Percentiles rank a stretch among this genome's conserved stretches.
Conservation (phyloP, 1,140 invertebrate genomes). For the Trichonephila inaurata region DNA sequence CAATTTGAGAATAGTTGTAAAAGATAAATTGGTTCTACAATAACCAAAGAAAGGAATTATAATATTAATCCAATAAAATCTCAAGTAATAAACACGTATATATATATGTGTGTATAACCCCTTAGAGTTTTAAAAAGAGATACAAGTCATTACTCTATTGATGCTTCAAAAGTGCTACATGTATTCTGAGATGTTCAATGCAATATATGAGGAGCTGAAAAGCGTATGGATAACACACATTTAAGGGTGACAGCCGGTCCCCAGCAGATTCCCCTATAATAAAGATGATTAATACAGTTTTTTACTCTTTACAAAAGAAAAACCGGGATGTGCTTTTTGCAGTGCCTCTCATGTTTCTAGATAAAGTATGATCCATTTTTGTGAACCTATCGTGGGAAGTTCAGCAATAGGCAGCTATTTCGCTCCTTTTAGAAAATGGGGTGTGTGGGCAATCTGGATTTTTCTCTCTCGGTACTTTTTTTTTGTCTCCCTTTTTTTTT, state of each 20-base stretch:
- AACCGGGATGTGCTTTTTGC: slow-evolving; percentile 4
- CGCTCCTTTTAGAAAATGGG: slow-evolving; percentile 21
- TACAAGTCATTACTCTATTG: not conserved
- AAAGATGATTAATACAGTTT: slow-evolving; percentile 35
- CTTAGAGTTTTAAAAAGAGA: not conserved
- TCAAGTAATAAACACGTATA: not conserved
- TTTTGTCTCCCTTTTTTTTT: not conserved
- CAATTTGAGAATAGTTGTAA: no score
- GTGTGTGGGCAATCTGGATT: slow-evolving; percentile 11
- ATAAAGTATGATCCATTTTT: slow-evolving; percentile 39
- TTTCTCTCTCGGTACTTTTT: not conserved
- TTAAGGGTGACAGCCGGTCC: not conserved
- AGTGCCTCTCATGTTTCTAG: slow-evolving; percentile 30
- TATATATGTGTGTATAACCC: not conserved
- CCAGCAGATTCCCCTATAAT: not conserved
- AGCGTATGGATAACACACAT: slow-evolving; percentile 2
- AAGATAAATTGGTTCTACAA: no score
- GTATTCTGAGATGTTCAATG: not conserved
- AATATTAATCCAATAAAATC: no score
- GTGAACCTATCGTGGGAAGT: slow-evolving; percentile 26
- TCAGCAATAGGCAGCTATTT: slow-evolving; percentile 10
- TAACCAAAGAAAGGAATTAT: no score
- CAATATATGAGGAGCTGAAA: slow-evolving; percentile 21
- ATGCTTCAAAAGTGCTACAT: not conserved
- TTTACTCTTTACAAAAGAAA: slow-evolving; percentile 7